Base-by-base conservation (phyloP, 1,140 invertebrate species). In the Sarcophaga peregrina region DNA sequence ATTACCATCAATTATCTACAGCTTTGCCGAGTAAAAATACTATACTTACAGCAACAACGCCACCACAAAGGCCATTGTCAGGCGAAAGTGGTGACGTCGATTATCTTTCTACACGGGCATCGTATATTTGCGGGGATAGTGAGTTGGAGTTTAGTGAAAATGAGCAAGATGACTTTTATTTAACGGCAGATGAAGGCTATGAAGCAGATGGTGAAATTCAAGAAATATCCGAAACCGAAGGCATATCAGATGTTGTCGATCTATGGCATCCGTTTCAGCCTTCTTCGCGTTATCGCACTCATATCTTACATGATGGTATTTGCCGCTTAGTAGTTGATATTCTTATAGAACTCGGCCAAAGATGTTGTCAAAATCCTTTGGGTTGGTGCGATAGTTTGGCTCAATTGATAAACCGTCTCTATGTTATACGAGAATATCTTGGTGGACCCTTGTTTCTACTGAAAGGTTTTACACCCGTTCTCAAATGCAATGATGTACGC, bases 131-230 rank as follows among this genome's bases (percentile, higher is more conserved):
- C 45, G 85, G 85, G n/a, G 89, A 90, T 45, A 90, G 88, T 58
- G 89, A 90, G 20, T 80, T 89, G 82, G 88, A 90, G 78, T 82
- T 89, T 8, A 89, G 87, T 62, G 89, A 90, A 54, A 87, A 89
- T 37, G 87, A 89, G 78, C 82, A 83, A 75, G 85, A 89, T 73
- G 88, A 88, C 50, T 88, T 84, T 17, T 90, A 89, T 83, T 62
- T 87, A 25, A 89, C 88, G 0, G 89, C 89, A 5, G 89, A 90
- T 45, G 89, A 90, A 81, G 89, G 89, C 1, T 90, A 90, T 80
- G 89, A 90, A 80, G 89, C 88, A 37, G 89, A 90, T 83, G 89
- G 86, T 54, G 89, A 90, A 76, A 87, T 90, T 17, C 86, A 86
- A 0, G 87, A 89, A 5, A 62, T 88, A 0, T 89, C 86, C 11